Evolutionary conservation across 2,888 invertebrate species (phyloP), one percentile per base, ranked within the genome.

Genomic region (Cerceris ruficornis): DNA sequence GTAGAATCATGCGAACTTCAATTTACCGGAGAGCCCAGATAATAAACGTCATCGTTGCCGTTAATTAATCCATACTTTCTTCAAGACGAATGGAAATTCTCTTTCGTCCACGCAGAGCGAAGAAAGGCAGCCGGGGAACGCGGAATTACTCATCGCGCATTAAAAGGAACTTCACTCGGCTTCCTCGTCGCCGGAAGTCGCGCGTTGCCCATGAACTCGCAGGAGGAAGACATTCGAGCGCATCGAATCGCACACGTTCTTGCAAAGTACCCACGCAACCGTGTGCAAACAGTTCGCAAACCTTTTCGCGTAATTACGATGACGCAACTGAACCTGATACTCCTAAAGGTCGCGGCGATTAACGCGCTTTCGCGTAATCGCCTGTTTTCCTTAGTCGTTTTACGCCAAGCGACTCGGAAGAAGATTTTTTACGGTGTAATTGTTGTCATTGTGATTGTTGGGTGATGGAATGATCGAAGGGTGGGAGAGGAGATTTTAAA

Each of bases 121-220:
- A 9, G n/a, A 14, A 76, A 55, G 77, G 57, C 57, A 64, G 46
- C n/a, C n/a, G 52, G 17, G 61, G 80, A 79, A 80, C 73, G 72
- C 77, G 79, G 76, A 84, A 81, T 79, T 59, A 52, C 78, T 74
- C 76, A 59, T 75, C 60, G 65, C 57, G 50, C 60, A 58, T 74
- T 76, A 68, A 64, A 61, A 87, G 86, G 87, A 86, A 77, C 77
- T 88, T 82, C 84, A 83, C 82, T 84, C 74, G 84, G 72, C 52
- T 84, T 82, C 77, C 58, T 62, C 69, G 79, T 50, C 65, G 58
- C 79, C 85, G 87, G 86, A 86, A 86, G 76, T 78, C 65, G 17
- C 62, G 17, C 39, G 73, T 77, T 61, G 81, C 72, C 77, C 80
- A 58, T 77, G 81, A 75, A 65, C 75, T 60, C 58, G 54, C 11